These are phyloP conservation scores for Actinernus sp. DNA, from an alignment of 92 coral and sea anemone species.

Conservation along the genomic window DNA sequence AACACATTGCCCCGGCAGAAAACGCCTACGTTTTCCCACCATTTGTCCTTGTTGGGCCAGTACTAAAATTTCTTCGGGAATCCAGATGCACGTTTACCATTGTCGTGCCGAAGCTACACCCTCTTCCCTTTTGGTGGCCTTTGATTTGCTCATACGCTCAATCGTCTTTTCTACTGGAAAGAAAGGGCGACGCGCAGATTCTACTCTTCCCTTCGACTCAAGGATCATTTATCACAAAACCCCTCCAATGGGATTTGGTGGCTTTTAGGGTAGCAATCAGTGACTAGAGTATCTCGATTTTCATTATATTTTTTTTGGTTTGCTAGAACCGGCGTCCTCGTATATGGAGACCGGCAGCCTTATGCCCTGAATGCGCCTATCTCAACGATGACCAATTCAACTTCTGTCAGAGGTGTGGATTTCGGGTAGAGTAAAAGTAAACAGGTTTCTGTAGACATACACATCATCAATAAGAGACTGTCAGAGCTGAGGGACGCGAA, in stretches of 20 bases:
- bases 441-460: too few relatives aligned
- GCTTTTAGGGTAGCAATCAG: constrained; percentile 30
- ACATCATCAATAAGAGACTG: background rate
- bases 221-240: constrained; percentile 14
- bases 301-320: background rate
- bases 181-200: constrained; percentile 12
- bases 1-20: background rate
- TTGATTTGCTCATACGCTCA: constrained; percentile 2
- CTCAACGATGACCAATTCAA: constrained; percentile 32
- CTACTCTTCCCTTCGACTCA: constrained; percentile 29
- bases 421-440: too few relatives aligned
- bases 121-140: constrained; percentile 36
- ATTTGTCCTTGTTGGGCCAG: constrained; percentile 20
- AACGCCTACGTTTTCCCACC: constrained; percentile 22
- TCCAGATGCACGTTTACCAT: constrained; percentile 15
- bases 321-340: constrained; percentile 7
- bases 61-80: constrained; percentile 13
- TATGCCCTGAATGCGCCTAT: constrained; percentile 36
- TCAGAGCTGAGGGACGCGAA: background rate
- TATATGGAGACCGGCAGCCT: constrained; percentile 37
- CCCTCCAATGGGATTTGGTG: constrained; percentile 28
- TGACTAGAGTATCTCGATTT: background rate
- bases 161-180: constrained; percentile 12
- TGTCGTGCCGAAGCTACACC: constrained; percentile 36
- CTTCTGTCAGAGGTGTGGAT: constrained; percentile 41